Percentiles rank a stretch among this genome's conserved stretches.
phyloP scores from a whole-genome alignment of 2,888 invertebrate species.

The Nineta flava region DNA sequence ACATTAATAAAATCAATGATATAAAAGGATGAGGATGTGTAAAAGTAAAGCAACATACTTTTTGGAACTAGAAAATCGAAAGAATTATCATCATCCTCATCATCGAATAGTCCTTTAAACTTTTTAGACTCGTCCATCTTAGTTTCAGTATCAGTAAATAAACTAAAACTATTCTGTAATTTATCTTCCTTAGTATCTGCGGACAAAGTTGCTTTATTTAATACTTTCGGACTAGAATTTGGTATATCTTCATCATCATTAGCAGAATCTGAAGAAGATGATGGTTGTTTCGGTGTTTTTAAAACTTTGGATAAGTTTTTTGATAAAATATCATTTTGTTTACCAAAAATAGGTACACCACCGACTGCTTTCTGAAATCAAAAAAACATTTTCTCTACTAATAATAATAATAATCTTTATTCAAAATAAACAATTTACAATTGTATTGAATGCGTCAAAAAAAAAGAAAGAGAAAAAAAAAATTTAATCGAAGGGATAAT shows the following conservation, averaged over 20 bases:
- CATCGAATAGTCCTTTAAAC: constrained; percentile 12
- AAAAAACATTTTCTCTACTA: too few species aligned
- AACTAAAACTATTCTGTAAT: constrained; percentile 8
- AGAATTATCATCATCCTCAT: constrained; percentile 13
- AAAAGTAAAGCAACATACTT: not conserved
- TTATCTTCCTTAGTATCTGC: not conserved
- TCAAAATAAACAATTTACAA: too few species aligned
- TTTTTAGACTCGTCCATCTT: constrained; percentile 1
- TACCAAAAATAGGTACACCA: constrained; percentile 40
- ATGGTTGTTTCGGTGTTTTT: constrained; percentile 6
- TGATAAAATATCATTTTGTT: constrained; percentile 1
- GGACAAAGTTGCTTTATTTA: too few species aligned
- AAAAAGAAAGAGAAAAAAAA: too few species aligned
- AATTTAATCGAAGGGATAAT: too few species aligned
- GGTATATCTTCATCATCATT: not conserved
- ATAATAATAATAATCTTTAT: too few species aligned
- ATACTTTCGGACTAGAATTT: not conserved
- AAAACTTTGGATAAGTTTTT: constrained; percentile 7
- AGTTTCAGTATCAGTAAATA: constrained; percentile 19
- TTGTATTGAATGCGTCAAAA: too few species aligned
- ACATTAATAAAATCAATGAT: too few species aligned
- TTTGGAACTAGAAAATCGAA: constrained; percentile 5
- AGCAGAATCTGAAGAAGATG: not conserved
- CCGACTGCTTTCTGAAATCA: constrained; percentile 40
- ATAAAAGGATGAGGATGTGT: too few species aligned